A percentile compares a stretch with the other conserved stretches of the same genome.
These are phyloP conservation scores for Leptinotarsa tumamoca DNA, from an alignment of 2,888 invertebrate genomes.

Conservation along the genomic window DNA sequence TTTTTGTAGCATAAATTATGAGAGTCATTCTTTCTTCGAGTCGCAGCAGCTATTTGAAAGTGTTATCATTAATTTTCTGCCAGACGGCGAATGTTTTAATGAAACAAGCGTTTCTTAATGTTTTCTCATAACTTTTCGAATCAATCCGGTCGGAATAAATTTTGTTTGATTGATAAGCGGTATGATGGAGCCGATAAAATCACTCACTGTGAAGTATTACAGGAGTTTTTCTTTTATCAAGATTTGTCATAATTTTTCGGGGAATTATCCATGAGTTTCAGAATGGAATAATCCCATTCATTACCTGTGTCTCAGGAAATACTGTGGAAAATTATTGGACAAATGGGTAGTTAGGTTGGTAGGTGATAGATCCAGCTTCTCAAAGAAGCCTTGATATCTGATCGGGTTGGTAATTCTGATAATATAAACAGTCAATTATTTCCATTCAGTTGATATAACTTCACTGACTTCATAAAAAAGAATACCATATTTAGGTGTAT, in stretches of 20 bases:
- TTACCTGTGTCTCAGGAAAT: neutral
- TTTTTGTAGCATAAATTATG: constrained; percentile 14
- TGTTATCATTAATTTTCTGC: constrained; percentile 36
- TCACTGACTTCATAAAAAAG: too few relatives aligned
- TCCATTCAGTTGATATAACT: too few relatives aligned
- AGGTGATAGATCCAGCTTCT: too few relatives aligned
- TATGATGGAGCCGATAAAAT: constrained; percentile 12
- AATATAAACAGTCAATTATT: too few relatives aligned
- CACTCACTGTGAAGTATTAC: constrained; percentile 14
- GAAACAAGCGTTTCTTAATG: constrained; percentile 37
- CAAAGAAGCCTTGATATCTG: too few relatives aligned
- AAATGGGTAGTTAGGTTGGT: neutral
- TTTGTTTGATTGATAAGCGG: constrained; percentile 12
- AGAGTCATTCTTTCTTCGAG: constrained; percentile 34
- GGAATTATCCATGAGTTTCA: neutral
- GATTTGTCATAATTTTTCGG: neutral
- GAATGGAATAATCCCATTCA: neutral
- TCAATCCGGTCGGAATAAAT: constrained; percentile 31
- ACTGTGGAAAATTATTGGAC: neutral
- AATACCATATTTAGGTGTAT: too few relatives aligned
- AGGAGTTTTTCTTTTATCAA: constrained; percentile 11
- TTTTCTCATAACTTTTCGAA: constrained; percentile 37
- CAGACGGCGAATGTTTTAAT: constrained; percentile 25
- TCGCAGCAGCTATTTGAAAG: constrained; percentile 28
- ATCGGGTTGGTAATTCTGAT: too few relatives aligned